phyloP scores from a whole-genome alignment of 2,797 vertebrate genomes.

The Cacajao melanocephalus region DNA sequence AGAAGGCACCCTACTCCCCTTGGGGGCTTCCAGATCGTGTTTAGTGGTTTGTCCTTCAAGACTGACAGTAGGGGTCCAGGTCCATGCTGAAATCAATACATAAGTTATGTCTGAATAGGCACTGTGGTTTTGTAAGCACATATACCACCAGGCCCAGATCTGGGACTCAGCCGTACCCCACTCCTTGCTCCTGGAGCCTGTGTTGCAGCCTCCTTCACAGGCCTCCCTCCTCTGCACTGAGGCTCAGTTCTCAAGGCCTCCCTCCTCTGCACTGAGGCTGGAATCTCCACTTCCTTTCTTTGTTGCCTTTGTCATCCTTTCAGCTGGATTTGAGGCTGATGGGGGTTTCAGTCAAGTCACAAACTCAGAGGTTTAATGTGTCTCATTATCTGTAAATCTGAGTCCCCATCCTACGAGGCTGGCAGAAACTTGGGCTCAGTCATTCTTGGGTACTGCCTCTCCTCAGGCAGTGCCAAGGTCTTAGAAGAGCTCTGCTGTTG shows the following conservation, averaged over 20 bases:
- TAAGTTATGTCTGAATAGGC: not conserved
- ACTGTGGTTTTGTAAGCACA: not conserved
- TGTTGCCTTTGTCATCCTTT: not conserved
- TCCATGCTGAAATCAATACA: not conserved
- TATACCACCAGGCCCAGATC: not conserved
- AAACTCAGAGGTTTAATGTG: not conserved
- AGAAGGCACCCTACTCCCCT: not conserved
- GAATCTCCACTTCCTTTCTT: not conserved
- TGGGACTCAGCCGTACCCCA: not conserved
- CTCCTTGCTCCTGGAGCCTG: not conserved
- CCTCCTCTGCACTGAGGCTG: not conserved
- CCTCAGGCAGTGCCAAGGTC: not conserved
- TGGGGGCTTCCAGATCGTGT: not conserved
- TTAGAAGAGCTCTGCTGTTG: not conserved
- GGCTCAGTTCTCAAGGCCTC: not conserved
- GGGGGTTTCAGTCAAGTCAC: not conserved
- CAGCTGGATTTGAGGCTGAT: not conserved
- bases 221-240: too few relatives aligned
- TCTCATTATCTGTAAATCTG: not conserved
- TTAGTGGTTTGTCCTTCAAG: not conserved
- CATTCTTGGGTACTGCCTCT: not conserved
- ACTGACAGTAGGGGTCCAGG: not conserved
- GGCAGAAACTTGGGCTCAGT: not conserved
- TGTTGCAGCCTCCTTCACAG: not conserved
- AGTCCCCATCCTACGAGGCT: not conserved